These are phyloP conservation scores for Ptychobarbus kaznakovi DNA, from an alignment of 2,797 vertebrate species.

Conservation along the genomic window DNA sequence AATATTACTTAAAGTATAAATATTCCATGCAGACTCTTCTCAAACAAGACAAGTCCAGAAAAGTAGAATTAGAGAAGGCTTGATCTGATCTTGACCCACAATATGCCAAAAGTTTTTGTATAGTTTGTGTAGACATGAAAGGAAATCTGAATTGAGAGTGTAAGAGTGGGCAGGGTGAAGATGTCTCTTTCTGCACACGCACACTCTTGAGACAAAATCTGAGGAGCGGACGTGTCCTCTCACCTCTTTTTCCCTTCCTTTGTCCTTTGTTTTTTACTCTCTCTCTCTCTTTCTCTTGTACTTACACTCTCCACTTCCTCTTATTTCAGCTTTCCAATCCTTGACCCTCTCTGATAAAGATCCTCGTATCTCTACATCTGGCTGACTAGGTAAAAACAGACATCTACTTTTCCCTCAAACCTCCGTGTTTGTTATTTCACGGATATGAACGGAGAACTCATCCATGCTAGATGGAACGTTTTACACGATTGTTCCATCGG, in stretches of 20 bases:
- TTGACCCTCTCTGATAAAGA: conserved; percentile 35
- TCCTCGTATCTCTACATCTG: conserved; percentile 15
- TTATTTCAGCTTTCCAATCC: conserved; percentile 12
- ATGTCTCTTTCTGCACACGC: conserved; percentile 5
- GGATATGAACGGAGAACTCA: conserved; percentile 44
- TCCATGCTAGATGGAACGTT: conserved; percentile 34
- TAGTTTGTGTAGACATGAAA: not conserved
- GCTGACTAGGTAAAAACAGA: conserved; percentile 50
- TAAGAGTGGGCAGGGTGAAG: not conserved
- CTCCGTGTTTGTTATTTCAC: conserved; percentile 64
- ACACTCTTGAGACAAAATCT: conserved; percentile 40
- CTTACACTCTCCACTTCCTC: conserved; percentile 5
- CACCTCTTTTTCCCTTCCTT: conserved; percentile 45
- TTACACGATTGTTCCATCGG: conserved; percentile 56
- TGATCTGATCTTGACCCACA: not conserved
- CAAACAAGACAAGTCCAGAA: not conserved
- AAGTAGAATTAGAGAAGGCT: not conserved
- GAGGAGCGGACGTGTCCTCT: conserved; percentile 37
- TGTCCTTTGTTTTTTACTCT: conserved; percentile 32
- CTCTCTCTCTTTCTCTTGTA: conserved; percentile 14
- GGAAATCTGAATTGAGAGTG: conserved; percentile 18
- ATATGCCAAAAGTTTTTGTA: not conserved
- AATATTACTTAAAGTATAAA: not conserved
- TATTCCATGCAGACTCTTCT: not conserved
- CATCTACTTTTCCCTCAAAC: conserved; percentile 43